phyloP scores from a whole-genome alignment of 2,113 vertebrate genomes.

The Thymallus thymallus region DNA sequence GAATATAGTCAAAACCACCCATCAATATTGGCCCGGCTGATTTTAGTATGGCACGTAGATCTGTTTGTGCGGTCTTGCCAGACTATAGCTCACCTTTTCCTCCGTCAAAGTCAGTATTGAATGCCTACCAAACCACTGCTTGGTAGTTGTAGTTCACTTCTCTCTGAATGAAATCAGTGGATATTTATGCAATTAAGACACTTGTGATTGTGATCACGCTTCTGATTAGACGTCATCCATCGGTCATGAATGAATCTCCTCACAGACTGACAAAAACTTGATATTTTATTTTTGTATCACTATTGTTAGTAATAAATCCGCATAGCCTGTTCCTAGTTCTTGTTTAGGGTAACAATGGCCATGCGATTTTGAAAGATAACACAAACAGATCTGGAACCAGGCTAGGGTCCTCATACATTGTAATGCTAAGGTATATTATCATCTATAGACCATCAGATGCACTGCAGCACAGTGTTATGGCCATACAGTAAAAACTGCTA shows the following conservation, averaged over 20 bases:
- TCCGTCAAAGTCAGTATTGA: not conserved
- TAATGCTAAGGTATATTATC: too few relatives aligned
- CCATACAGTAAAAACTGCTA: not conserved
- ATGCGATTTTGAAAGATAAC: too few relatives aligned
- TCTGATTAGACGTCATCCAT: not conserved
- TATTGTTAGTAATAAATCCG: not conserved
- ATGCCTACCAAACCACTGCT: too few relatives aligned
- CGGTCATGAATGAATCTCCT: not conserved
- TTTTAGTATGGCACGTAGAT: not conserved
- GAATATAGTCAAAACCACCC: too few relatives aligned
- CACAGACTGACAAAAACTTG: constrained; percentile 32
- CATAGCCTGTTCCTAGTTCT: too few relatives aligned
- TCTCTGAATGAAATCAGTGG: not conserved
- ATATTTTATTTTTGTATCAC: not conserved
- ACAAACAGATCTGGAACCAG: too few relatives aligned
- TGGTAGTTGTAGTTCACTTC: too few relatives aligned
- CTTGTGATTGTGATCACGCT: constrained; percentile 5
- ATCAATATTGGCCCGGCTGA: too few relatives aligned
- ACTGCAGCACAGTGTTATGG: constrained; percentile 30
- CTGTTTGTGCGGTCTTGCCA: too few relatives aligned
- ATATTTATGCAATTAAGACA: constrained; percentile 7
- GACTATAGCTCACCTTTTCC: not conserved
- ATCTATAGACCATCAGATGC: too few relatives aligned
- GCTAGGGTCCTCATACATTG: too few relatives aligned
- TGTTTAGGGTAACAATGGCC: too few relatives aligned